phyloP scores from a whole-genome alignment of 2,888 invertebrate species.

The Andricus quercusramuli region DNA sequence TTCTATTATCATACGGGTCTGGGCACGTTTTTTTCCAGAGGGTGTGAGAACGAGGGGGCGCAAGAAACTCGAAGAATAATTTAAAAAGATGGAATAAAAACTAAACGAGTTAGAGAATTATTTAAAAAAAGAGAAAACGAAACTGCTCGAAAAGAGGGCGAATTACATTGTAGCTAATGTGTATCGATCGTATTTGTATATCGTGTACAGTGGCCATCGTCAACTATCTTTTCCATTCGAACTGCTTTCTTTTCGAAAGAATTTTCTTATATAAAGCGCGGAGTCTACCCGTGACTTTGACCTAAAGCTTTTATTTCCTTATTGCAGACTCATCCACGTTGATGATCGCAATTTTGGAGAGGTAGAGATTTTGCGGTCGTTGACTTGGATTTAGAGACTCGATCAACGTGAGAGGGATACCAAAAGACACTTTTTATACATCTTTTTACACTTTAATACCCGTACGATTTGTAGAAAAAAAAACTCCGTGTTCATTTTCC shows the following conservation, averaged over 20 bases:
- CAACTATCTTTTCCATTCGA: constrained; percentile 48
- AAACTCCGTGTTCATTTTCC: constrained; percentile 29
- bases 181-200: constrained; percentile 66
- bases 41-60: constrained; percentile 29
- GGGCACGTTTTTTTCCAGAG: neutral
- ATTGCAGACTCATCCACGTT: neutral
- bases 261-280: constrained; percentile 28
- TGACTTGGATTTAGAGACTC: neutral
- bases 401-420: constrained; percentile 50
- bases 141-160: neutral
- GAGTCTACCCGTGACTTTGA: neutral
- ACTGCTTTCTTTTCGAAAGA: neutral
- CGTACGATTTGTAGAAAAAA: constrained; percentile 43
- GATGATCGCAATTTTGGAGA: neutral
- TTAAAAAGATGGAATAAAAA: constrained; percentile 43
- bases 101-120: neutral
- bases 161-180: constrained; percentile 42
- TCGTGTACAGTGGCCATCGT: constrained; percentile 69
- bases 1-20: constrained; percentile 37
- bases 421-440: constrained; percentile 65
- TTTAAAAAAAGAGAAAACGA: neutral
- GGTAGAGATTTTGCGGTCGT: constrained; percentile 1
- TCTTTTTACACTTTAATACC: constrained; percentile 61
- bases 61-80: constrained; percentile 45
- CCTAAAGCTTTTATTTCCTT: constrained; percentile 20